These are phyloP conservation scores for Chionodraco myersi DNA, from an alignment of 2,113 vertebrate species.

Conservation along the genomic window DNA sequence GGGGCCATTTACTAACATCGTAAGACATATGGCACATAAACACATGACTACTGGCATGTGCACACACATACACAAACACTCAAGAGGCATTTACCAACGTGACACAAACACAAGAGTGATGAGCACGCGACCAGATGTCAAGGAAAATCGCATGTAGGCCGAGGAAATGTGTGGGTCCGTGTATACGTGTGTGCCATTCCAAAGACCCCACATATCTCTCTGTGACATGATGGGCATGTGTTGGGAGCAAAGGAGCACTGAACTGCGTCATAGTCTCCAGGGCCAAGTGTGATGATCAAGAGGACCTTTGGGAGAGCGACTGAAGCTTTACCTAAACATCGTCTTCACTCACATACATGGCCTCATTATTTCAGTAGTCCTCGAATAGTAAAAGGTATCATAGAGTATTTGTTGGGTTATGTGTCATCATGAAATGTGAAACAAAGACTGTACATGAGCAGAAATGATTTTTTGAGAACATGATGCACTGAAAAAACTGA, in stretches of 20 bases:
- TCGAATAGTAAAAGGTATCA: conserved; percentile 55
- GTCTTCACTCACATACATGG: conserved; percentile 50
- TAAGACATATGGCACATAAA: conserved; percentile 69
- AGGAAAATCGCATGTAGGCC: conserved; percentile 58
- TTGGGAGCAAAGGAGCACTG: conserved; percentile 53
- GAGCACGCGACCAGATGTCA: conserved; percentile 59
- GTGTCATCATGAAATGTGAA: conserved; percentile 14
- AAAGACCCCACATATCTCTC: conserved; percentile 23
- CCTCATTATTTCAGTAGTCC: conserved; percentile 58
- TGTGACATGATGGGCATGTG: conserved; percentile 62
- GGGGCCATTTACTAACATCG: conserved; percentile 64
- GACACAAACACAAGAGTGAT: conserved; percentile 63
- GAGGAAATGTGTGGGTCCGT: conserved; percentile 4
- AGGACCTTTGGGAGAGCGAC: conserved; percentile 56
- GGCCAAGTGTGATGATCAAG: conserved; percentile 60
- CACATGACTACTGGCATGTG: conserved; percentile 47
- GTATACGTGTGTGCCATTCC: conserved; percentile 11
- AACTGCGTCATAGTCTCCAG: conserved; percentile 63
- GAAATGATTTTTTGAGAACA: neutral
- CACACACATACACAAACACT: conserved; percentile 46
- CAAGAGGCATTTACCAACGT: conserved; percentile 38
- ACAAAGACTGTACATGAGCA: neutral
- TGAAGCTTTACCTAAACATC: conserved; percentile 64
- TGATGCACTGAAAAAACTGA: too few relatives aligned
- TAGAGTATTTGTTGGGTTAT: conserved; percentile 23